These are phyloP conservation scores for Macropodus opercularis DNA, from an alignment of 2,797 vertebrate genomes.

Conservation along the genomic window DNA sequence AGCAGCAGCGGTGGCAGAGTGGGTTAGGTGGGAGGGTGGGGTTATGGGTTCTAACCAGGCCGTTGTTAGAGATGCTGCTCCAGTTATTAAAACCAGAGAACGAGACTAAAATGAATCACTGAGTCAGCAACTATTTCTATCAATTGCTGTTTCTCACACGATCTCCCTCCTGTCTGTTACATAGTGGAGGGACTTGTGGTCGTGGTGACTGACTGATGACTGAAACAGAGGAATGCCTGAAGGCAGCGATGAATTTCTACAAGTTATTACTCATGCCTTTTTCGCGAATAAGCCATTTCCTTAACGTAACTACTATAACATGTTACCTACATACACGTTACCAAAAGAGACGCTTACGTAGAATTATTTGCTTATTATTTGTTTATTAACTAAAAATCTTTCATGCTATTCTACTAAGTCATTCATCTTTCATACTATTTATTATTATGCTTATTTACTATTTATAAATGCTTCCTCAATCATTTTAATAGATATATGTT, in stretches of 20 bases:
- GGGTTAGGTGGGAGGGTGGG: conserved; percentile 51
- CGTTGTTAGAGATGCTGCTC: conserved; percentile 23
- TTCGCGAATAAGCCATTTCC: background rate
- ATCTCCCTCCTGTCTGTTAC: conserved; percentile 6
- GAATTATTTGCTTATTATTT: too few relatives aligned
- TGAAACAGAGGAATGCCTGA: conserved; percentile 5
- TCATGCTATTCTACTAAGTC: too few relatives aligned
- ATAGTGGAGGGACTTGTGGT: conserved; percentile 53
- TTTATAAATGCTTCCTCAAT: background rate
- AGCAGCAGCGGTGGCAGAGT: conserved; percentile 7
- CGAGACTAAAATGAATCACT: conserved; percentile 36
- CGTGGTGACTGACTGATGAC: conserved; percentile 52
- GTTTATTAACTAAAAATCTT: too few relatives aligned
- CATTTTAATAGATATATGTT: background rate
- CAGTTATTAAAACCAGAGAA: conserved; percentile 27
- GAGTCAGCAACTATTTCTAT: conserved; percentile 54
- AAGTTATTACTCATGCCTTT: conserved; percentile 8
- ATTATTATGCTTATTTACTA: too few relatives aligned
- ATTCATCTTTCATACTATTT: too few relatives aligned
- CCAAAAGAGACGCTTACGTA: too few relatives aligned
- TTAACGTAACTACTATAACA: too few relatives aligned
- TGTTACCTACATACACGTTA: too few relatives aligned
- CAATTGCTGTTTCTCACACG: conserved; percentile 33
- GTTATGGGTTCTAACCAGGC: conserved; percentile 73
- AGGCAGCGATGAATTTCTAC: conserved; percentile 19